These are phyloP conservation scores for Mobula hypostoma DNA, from an alignment of 2,113 vertebrate species.

Conservation along the genomic window DNA sequence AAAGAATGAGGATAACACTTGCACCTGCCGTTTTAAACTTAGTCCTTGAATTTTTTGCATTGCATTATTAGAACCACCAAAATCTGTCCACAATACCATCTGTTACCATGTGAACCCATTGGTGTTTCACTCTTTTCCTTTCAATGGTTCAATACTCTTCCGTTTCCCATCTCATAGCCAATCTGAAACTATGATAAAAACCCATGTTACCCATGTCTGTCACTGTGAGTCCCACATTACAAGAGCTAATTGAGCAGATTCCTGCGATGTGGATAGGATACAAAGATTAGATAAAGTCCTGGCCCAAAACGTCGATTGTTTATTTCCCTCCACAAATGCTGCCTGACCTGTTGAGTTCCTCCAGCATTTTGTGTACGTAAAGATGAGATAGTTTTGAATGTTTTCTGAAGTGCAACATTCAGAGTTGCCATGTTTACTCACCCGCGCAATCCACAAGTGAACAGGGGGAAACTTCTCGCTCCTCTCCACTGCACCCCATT, in stretches of 20 bases:
- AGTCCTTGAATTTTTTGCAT: background rate
- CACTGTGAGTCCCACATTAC: background rate
- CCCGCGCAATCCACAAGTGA: constrained; percentile 80
- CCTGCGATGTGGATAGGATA: background rate
- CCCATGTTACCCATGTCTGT: background rate
- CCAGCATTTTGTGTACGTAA: background rate
- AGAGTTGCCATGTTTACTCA: constrained; percentile 49
- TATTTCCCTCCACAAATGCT: too few relatives aligned
- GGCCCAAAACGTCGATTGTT: too few relatives aligned
- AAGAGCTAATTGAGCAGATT: background rate
- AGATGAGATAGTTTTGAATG: constrained; percentile 46
- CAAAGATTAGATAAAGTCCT: background rate
- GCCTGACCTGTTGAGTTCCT: too few relatives aligned
- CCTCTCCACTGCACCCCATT: constrained; percentile 63
- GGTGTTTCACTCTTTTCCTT: background rate
- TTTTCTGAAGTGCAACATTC: constrained; percentile 31
- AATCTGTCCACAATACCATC: background rate
- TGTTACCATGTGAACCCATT: background rate
- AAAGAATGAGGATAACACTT: background rate
- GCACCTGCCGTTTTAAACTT: background rate
- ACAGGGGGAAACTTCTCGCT: constrained; percentile 73
- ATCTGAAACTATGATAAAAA: background rate
- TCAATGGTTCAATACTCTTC: background rate
- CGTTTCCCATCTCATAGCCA: background rate
- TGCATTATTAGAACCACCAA: background rate